Conservation (phyloP, 1,140 invertebrate species). For the Cydia splendana region DNA sequence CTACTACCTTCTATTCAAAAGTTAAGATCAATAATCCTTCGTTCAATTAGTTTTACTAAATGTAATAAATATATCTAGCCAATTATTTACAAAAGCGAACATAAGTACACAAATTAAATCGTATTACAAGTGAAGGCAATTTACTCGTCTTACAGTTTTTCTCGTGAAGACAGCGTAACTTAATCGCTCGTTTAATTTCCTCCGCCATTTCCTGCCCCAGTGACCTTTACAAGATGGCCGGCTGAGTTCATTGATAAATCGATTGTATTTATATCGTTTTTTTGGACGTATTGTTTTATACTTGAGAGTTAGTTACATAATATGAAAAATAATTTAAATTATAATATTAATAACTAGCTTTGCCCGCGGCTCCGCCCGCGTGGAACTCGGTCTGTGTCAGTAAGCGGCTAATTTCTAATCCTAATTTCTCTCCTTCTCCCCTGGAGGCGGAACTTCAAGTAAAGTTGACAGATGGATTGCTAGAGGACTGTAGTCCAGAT, state of each 20-base stretch:
- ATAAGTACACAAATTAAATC: not conserved
- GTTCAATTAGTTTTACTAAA: not conserved
- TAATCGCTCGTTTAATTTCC: constrained; percentile 32
- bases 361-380: no score
- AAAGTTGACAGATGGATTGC: no score
- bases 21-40: not conserved
- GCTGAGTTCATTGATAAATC: not conserved
- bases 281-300: no score
- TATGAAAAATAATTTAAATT: no score
- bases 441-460: no score
- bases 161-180: constrained; percentile 29
- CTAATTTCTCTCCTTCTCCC: no score
- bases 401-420: no score
- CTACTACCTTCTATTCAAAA: not conserved
- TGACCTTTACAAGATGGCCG: constrained; percentile 22
- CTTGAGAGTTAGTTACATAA: no score
- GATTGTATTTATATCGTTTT: not conserved
- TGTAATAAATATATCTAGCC: not conserved
- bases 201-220: constrained; percentile 28
- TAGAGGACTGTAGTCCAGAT: no score
- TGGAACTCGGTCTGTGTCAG: no score
- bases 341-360: no score
- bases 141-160: constrained; percentile 22
- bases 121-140: not conserved
- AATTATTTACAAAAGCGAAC: not conserved